Conservation (phyloP, 2,797 vertebrate species). For the Neosalanx taihuensis region DNA sequence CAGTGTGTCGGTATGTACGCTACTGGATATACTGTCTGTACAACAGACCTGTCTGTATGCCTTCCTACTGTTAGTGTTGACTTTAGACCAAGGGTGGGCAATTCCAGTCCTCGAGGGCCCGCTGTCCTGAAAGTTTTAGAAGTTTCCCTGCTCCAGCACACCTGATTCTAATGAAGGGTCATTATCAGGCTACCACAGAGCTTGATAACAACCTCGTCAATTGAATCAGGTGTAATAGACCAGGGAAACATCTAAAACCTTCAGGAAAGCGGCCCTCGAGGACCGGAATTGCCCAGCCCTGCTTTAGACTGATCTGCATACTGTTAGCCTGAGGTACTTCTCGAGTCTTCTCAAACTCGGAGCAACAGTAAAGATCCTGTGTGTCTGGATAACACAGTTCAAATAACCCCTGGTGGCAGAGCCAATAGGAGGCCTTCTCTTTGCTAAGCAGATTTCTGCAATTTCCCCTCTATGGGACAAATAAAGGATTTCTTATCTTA, state of each 20-base stretch:
- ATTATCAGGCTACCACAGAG: too few relatives aligned
- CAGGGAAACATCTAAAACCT: too few relatives aligned
- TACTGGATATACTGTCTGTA: background rate
- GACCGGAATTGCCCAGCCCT: too few relatives aligned
- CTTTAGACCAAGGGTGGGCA: background rate
- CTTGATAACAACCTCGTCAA: too few relatives aligned
- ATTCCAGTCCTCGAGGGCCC: too few relatives aligned
- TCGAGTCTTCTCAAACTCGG: background rate
- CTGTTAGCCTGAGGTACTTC: background rate
- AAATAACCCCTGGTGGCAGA: background rate
- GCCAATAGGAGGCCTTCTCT: background rate
- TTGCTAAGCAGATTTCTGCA: background rate
- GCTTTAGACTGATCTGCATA: background rate
- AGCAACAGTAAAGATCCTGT: background rate
- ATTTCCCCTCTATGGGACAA: too few relatives aligned
- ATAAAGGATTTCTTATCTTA: background rate
- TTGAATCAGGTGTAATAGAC: too few relatives aligned
- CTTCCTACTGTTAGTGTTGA: background rate
- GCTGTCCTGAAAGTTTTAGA: too few relatives aligned
- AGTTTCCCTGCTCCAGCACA: too few relatives aligned
- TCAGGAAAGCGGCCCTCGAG: too few relatives aligned
- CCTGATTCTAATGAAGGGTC: too few relatives aligned
- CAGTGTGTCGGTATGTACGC: slow-evolving; percentile 82
- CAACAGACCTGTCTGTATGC: background rate
- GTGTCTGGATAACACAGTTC: background rate